Evolutionary conservation across 2,113 vertebrate genomes (phyloP), one percentile per base, ranked within the genome.

Genomic region (Sapajus apella): DNA sequence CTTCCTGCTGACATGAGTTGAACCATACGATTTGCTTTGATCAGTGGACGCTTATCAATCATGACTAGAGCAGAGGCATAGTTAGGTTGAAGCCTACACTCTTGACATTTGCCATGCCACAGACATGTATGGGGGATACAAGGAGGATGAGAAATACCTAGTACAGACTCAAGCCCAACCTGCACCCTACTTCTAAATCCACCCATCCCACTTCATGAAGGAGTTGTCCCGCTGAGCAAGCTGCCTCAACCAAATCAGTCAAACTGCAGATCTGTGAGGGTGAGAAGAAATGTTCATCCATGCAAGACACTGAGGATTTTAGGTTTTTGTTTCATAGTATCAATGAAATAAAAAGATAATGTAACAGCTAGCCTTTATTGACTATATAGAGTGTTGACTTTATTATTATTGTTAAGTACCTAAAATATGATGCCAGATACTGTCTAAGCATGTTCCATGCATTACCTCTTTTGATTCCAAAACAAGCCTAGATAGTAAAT

Each of bases 391-490:
- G 37, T 47, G 50, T 68, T 68, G 58, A 75, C 43, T 72, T 95
- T 73, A 50, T 45, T 91, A 27, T 35, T 55, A 23, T 50, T 73
- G 50, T 87, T 88, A 87, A 91, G 32, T 80, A 70, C 52, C 7
- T 45, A 72, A 37, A 35, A 43, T 75, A 6, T 85, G 68, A 37
- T 72, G 21, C 43, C 40, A 87, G 30, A 32, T 1, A 84, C 23
- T 18, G 27, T 37, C 58, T 58, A 37, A 73, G 20, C n/a, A 0
- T 27, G 91, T 84, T 64, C n/a, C 16, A 13, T 72, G 43, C 25
- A 43, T 68, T 90, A 37, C 79, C 9, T 72, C 43, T 83, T 43
- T 91, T 37, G 47, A 96, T 91, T 89, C 66, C 77, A 66, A 94
- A 96, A 90, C 45, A 91, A 95, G n/a, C 4, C 81, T 68, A 18